Evolutionary conservation across 1,140 invertebrate genomes (phyloP).

Genomic region (Patella vulgata): DNA sequence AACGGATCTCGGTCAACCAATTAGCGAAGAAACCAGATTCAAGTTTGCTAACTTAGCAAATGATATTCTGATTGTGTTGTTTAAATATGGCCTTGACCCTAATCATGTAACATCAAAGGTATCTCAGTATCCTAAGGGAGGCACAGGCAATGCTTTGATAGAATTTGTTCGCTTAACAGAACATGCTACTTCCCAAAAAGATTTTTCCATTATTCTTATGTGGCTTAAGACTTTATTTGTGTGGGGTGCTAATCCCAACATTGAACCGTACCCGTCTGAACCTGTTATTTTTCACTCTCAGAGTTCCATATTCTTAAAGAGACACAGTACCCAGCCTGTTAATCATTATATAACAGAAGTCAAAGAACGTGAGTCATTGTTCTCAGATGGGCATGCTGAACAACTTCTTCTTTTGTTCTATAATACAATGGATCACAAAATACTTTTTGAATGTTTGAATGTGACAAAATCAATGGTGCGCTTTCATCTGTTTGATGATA

Average conservation of each 20-base stretch:
- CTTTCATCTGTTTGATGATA: slow-evolving; percentile 42
- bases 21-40: slow-evolving; percentile 10
- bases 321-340: slow-evolving; percentile 56
- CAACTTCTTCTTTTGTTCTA: slow-evolving; percentile 57
- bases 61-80: slow-evolving; percentile 37
- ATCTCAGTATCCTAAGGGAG: slow-evolving; percentile 35
- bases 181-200: slow-evolving; percentile 25
- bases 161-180: slow-evolving; percentile 55
- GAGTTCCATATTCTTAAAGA: slow-evolving; percentile 62
- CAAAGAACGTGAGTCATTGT: slow-evolving; percentile 31
- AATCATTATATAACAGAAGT: slow-evolving; percentile 55
- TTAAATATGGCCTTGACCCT: slow-evolving; percentile 57
- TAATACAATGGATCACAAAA: slow-evolving; percentile 58
- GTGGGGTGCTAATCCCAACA: slow-evolving; percentile 62
- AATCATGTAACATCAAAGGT: slow-evolving; percentile 44
- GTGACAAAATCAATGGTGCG: slow-evolving; percentile 45
- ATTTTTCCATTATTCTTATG: slow-evolving; percentile 48
- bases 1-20: background rate
- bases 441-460: slow-evolving; percentile 54
- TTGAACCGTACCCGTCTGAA: slow-evolving; percentile 62
- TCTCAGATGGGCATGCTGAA: slow-evolving; percentile 43
- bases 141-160: slow-evolving; percentile 53
- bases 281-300: slow-evolving; percentile 63
- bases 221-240: slow-evolving; percentile 59
- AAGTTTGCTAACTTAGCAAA: slow-evolving; percentile 46